These are phyloP conservation scores for Bergia sp. DNA, from an alignment of 92 coral and sea anemone genomes.

Conservation along the genomic window DNA sequence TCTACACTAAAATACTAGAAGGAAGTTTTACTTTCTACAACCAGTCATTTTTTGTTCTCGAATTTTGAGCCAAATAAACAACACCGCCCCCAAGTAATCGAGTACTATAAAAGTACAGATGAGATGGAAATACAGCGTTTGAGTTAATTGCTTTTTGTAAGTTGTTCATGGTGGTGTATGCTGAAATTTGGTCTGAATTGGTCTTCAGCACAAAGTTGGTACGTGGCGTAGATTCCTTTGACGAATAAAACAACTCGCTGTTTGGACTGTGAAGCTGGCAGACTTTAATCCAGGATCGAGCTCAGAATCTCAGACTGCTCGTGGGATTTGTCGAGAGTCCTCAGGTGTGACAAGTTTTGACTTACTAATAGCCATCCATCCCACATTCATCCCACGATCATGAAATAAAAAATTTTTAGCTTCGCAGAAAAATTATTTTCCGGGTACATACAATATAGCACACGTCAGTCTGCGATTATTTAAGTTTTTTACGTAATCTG, in stretches of 20 bases:
- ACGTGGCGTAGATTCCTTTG: not conserved
- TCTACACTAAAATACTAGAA: not conserved
- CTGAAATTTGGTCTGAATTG: not conserved
- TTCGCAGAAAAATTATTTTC: not conserved
- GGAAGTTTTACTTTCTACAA: constrained; percentile 17
- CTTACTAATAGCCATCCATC: not conserved
- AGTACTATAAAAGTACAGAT: not conserved
- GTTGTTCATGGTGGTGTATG: not conserved
- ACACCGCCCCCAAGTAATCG: not conserved
- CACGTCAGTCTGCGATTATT: not conserved
- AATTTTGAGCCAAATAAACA: not conserved
- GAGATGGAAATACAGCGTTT: not conserved
- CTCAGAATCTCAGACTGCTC: not conserved
- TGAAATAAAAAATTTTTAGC: not conserved
- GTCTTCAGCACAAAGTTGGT: constrained; percentile 30
- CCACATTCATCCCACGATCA: not conserved
- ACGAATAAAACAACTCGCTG: not conserved
- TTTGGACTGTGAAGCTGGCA: not conserved
- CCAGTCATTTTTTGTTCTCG: not conserved
- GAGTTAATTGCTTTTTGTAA: not conserved
- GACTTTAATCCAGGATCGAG: too few relatives aligned
- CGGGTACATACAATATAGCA: too few relatives aligned
- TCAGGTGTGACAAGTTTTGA: not conserved
- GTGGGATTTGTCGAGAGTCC: not conserved
- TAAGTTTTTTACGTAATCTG: not conserved